These are phyloP conservation scores for Sarcophaga carnaria DNA, from an alignment of 2,888 invertebrate genomes.

Conservation along the genomic window DNA sequence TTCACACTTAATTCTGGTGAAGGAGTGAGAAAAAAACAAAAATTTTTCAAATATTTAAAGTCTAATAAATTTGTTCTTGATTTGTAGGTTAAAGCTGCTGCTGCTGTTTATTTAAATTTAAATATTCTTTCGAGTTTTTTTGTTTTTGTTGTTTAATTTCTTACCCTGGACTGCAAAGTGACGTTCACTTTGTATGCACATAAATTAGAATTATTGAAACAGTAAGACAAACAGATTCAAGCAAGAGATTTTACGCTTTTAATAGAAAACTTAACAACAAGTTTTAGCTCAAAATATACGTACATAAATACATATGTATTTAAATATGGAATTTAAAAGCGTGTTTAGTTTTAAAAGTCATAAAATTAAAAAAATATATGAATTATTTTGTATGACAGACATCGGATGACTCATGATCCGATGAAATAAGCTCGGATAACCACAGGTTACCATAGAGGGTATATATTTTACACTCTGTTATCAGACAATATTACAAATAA, in stretches of 20 bases:
- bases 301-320: not conserved
- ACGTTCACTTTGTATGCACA: slow-evolving; percentile 15
- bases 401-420: not conserved
- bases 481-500: no score
- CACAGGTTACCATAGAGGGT: no score
- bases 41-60: not conserved
- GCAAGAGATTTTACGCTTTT: not conserved
- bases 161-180: not conserved
- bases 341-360: no score
- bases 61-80: slow-evolving; percentile 12
- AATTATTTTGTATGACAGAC: no score
- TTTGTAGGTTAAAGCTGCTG: slow-evolving; percentile 40
- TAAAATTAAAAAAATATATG: no score
- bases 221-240: not conserved
- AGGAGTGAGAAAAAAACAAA: not conserved
- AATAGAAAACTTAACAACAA: not conserved
- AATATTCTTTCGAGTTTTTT: not conserved
- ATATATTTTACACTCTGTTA: no score
- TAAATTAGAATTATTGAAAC: not conserved
- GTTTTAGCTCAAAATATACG: no score
- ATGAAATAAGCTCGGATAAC: not conserved
- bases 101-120: slow-evolving; percentile 39
- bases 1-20: not conserved
- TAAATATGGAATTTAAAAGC: not conserved
- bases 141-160: not conserved